A percentile compares a stretch with the other conserved stretches of the same genome.
Conservation (phyloP, 2,888 invertebrate species). For the Sinotaia quadrata region DNA sequence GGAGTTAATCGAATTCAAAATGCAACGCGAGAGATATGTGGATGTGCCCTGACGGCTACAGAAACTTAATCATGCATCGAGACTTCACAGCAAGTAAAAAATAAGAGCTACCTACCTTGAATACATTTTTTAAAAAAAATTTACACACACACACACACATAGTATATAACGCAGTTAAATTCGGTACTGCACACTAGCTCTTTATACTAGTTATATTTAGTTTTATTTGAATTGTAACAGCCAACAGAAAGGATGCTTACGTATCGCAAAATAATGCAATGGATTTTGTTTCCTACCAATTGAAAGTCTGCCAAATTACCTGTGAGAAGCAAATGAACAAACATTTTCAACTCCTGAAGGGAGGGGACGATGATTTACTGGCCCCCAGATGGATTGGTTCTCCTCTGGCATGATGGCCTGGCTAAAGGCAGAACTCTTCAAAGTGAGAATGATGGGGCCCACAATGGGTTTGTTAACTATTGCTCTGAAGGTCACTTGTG, state of each 20-base stretch:
- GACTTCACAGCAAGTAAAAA: too few species aligned
- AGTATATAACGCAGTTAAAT: too few species aligned
- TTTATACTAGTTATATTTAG: not conserved
- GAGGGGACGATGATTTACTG: slow-evolving; percentile 63
- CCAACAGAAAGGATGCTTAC: not conserved
- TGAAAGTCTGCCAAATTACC: slow-evolving; percentile 45
- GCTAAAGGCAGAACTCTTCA: slow-evolving; percentile 68
- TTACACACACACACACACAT: too few species aligned
- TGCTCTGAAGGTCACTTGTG: not conserved
- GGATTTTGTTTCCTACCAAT: too few species aligned
- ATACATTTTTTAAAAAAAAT: too few species aligned
- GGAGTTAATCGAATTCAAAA: too few species aligned
- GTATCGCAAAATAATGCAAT: not conserved
- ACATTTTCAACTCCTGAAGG: slow-evolving; percentile 63
- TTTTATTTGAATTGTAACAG: not conserved
- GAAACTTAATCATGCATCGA: too few species aligned
- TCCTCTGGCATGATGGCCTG: slow-evolving; percentile 70
- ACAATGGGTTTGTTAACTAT: not conserved
- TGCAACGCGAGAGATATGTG: too few species aligned
- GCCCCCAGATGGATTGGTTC: slow-evolving; percentile 69
- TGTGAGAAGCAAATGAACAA: slow-evolving; percentile 69
- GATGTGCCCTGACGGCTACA: too few species aligned
- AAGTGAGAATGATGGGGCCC: slow-evolving; percentile 52
- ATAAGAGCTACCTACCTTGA: too few species aligned
- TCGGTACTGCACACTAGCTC: too few species aligned